Evolutionary conservation across 2,797 vertebrate species (phyloP).

Genomic region (Uromys caudimaculatus): DNA sequence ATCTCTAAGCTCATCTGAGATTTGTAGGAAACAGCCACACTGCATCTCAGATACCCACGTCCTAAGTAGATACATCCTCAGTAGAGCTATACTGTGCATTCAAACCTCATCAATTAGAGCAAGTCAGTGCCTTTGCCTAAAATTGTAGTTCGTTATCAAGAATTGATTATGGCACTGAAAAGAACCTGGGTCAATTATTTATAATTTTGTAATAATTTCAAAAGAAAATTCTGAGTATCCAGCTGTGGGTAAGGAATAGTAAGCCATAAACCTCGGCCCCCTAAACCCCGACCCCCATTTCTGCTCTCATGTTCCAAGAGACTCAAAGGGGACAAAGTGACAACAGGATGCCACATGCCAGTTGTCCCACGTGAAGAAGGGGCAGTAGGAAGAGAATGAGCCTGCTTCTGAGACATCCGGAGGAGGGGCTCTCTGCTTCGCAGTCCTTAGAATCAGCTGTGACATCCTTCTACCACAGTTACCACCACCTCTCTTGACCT

Average conservation of each 20-base stretch:
- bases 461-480: constrained; percentile 25
- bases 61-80: neutral
- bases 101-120: neutral
- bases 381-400: neutral
- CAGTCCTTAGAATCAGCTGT: neutral
- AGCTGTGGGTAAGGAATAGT: constrained; percentile 18
- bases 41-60: neutral
- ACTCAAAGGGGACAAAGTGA: neutral
- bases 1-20: neutral
- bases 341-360: neutral
- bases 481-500: constrained; percentile 35
- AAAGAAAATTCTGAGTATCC: neutral
- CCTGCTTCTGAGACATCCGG: constrained; percentile 18
- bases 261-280: neutral
- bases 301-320: neutral
- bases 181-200: neutral
- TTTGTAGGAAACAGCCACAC: neutral
- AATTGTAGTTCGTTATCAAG: neutral
- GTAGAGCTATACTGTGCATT: neutral
- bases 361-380: constrained; percentile 3
- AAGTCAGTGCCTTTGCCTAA: neutral
- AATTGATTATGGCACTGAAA: neutral
- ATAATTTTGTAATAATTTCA: neutral
- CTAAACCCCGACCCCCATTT: constrained; percentile 51
- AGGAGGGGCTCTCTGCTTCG: constrained; percentile 18